A percentile compares a stretch with the other conserved stretches of the same genome.
phyloP scores from a whole-genome alignment of 2,113 vertebrate genomes.

The Leucosticte australis region DNA sequence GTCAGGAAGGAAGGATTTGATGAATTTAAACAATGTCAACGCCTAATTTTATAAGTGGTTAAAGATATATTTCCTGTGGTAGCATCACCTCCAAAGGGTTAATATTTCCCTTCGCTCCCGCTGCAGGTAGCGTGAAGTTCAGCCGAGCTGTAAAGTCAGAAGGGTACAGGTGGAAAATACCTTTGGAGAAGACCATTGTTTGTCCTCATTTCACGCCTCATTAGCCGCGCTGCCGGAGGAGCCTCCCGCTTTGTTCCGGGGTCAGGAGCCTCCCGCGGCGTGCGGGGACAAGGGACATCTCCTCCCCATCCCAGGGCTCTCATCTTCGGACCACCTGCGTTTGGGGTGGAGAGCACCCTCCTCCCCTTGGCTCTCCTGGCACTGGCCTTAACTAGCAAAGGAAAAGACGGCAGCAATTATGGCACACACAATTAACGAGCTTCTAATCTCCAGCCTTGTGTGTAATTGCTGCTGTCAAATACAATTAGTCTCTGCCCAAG shows the following conservation, averaged over 20 bases:
- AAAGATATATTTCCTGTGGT: not conserved
- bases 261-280: not conserved
- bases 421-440: conserved; percentile 61
- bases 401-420: conserved; percentile 64
- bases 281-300: not conserved
- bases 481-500: conserved; percentile 64
- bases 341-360: not conserved
- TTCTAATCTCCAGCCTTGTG: conserved; percentile 69
- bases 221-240: not conserved
- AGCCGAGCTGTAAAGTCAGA: not conserved
- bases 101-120: not conserved
- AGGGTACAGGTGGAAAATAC: conserved; percentile 29
- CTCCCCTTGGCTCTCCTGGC: conserved; percentile 6
- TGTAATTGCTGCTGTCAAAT: conserved; percentile 77
- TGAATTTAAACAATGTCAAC: not conserved
- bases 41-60: not conserved
- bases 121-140: not conserved
- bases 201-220: conserved; percentile 46
- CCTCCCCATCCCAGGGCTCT: not conserved
- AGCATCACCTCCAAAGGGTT: not conserved
- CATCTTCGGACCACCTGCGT: conserved; percentile 37
- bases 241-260: not conserved
- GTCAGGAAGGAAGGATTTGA: not conserved
- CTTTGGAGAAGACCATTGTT: conserved; percentile 26
- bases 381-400: conserved; percentile 13